These are phyloP conservation scores for Chorisops tibialis DNA, from an alignment of 2,888 invertebrate species.

Conservation along the genomic window DNA sequence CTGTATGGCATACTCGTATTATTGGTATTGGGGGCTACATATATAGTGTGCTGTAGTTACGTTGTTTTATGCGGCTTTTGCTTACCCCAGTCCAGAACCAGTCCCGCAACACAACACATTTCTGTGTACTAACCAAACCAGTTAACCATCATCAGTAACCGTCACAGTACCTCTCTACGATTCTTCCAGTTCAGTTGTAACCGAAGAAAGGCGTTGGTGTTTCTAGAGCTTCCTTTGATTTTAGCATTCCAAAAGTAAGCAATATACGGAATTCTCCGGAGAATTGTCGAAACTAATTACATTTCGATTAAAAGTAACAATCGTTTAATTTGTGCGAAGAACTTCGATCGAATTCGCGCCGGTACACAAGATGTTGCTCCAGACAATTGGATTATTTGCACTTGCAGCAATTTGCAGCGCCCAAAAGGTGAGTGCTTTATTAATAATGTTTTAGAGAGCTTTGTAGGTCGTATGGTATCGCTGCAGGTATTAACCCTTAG, in stretches of 20 bases:
- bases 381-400: conserved; percentile 39
- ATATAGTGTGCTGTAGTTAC: too few species aligned
- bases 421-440: conserved; percentile 28
- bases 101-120: background rate
- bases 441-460: background rate
- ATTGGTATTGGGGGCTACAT: too few species aligned
- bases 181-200: conserved; percentile 15
- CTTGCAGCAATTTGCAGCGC: conserved; percentile 39
- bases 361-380: conserved; percentile 25
- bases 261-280: too few species aligned
- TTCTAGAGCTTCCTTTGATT: too few species aligned
- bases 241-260: too few species aligned
- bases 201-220: too few species aligned
- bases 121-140: conserved; percentile 11
- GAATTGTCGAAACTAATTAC: too few species aligned
- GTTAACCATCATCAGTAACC: conserved; percentile 21
- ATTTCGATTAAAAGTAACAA: too few species aligned
- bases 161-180: conserved; percentile 15
- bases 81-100: background rate
- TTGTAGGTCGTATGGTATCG: background rate
- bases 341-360: too few species aligned
- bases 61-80: too few species aligned
- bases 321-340: too few species aligned
- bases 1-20: too few species aligned
- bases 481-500: background rate